These are phyloP conservation scores for Aramus guarauna DNA, from an alignment of 2,113 vertebrate species.

Conservation along the genomic window DNA sequence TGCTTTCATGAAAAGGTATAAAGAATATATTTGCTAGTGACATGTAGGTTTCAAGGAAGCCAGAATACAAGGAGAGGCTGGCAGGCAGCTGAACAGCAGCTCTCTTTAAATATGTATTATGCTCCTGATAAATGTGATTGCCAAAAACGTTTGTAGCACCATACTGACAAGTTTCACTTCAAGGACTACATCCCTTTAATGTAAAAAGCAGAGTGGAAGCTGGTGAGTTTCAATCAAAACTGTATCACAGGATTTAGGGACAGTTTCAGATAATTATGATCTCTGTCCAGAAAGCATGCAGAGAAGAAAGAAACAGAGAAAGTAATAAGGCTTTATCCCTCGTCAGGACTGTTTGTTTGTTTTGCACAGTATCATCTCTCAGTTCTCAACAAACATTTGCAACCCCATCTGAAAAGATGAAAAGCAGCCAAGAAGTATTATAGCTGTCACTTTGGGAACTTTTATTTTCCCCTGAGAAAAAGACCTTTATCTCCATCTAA, in stretches of 20 bases:
- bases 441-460: background rate
- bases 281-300: background rate
- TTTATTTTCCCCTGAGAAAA: background rate
- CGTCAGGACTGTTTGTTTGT: background rate
- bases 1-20: background rate
- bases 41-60: background rate
- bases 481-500: background rate
- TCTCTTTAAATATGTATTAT: background rate
- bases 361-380: background rate
- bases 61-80: background rate
- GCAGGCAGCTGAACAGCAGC: background rate
- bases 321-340: background rate
- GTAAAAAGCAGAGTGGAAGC: background rate
- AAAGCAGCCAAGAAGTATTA: background rate
- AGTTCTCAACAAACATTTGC: background rate
- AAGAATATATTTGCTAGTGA: background rate
- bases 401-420: background rate
- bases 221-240: background rate
- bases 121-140: background rate
- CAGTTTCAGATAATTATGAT: background rate
- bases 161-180: background rate
- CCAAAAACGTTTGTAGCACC: background rate
- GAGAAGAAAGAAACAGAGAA: background rate
- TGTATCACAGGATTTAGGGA: background rate
- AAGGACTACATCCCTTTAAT: background rate